Evolutionary conservation across 1,140 invertebrate genomes (phyloP), one percentile per base, ranked within the genome.

Genomic region (Drosophila malerkotliana): DNA sequence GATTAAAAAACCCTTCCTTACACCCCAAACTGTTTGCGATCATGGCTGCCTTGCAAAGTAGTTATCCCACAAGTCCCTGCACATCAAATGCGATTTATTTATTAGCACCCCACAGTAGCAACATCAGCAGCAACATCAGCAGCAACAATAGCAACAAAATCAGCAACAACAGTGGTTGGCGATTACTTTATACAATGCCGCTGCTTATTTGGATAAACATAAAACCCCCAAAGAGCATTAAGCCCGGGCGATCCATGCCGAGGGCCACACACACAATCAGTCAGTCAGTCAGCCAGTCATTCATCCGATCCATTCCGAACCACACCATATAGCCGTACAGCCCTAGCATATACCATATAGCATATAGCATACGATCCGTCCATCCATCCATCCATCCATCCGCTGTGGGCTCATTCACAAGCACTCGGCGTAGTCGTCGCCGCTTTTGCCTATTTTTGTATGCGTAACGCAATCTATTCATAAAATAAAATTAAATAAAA

Each of bases 381-480:
- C 44, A 73, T 68, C 54, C 18, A 47, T 24, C 59, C 56, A 51
- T 61, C 56, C 26, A 28, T 28, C 72, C 60, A 73, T 74, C 41
- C 62, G 72, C 66, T 69, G 75, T 39, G 48, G 12, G 59, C 76
- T 79, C 77, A 72, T 76, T 83, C 75, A 75, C 48, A 72, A 72
- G 41, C 61, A 76, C 47, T 62, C 61, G 59, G 75, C 63, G 55
- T 59, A 26, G 58, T 30, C 48, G 56, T 45, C 41, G 72, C 57
- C 57, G 60, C 41, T 28, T 41, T 75, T 60, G 81, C 81, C 71
- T 76, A 64, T 69, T 79, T 87, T 72, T 87, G 83, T 87, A 88
- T 87, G 83, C 83, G 83, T 87, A 87, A 88, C 84, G 83, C 83
- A 87, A 87, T 87, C 83, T 87, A 87, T 87, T 87, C 83, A 88